Percentiles rank a stretch among this genome's conserved stretches.
These are phyloP conservation scores for Hemithea aestivaria DNA, from an alignment of 2,888 invertebrate species.

Conservation along the genomic window DNA sequence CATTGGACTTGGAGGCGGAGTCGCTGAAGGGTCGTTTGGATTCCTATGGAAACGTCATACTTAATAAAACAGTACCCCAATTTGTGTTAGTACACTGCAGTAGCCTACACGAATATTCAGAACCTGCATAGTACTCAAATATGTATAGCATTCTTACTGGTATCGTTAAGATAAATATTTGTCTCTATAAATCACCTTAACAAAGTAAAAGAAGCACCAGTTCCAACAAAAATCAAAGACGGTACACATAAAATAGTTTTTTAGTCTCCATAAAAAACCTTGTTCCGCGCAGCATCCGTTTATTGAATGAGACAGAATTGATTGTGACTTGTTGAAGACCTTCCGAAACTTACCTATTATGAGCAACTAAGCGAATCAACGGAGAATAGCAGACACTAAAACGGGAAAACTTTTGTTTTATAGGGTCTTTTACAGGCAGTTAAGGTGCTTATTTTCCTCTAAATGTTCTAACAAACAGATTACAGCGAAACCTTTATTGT, in stretches of 20 bases:
- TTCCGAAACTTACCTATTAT: constrained; percentile 27
- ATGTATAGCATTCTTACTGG: no score
- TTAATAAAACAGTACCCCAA: neutral
- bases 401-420: constrained; percentile 29
- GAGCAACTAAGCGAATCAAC: constrained; percentile 29
- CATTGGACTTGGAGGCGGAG: constrained; percentile 77
- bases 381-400: constrained; percentile 25
- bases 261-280: constrained; percentile 14
- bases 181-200: no score
- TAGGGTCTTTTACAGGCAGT: constrained; percentile 25
- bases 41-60: constrained; percentile 69
- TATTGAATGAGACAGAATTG: constrained; percentile 16
- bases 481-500: constrained; percentile 24
- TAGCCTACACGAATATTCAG: no score
- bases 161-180: no score
- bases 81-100: no score
- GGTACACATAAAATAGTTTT: constrained; percentile 13
- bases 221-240: constrained; percentile 5
- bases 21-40: constrained; percentile 80
- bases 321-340: constrained; percentile 23
- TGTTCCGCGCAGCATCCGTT: constrained; percentile 4
- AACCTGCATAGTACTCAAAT: no score
- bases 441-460: constrained; percentile 22
- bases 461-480: constrained; percentile 26
- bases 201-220: no score